These are phyloP conservation scores for Phragmatobia fuliginosa DNA, from an alignment of 2,888 invertebrate genomes.

Conservation along the genomic window DNA sequence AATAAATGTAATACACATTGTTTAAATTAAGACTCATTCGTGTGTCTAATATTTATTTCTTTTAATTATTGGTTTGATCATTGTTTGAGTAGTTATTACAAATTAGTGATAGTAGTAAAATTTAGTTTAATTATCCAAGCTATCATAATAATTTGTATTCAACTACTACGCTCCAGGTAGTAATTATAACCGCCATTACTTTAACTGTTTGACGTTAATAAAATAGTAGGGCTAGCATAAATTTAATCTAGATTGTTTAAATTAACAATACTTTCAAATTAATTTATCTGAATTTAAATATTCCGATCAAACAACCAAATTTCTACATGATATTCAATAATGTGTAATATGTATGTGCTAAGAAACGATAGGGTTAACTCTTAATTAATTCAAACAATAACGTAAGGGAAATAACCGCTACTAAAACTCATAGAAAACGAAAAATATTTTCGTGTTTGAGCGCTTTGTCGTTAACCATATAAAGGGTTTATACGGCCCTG, in stretches of 20 bases:
- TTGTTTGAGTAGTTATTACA: no score
- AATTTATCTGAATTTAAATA: not conserved
- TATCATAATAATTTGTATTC: no score
- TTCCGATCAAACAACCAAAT: not conserved
- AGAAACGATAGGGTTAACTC: not conserved
- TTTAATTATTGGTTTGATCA: not conserved
- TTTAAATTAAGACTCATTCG: not conserved
- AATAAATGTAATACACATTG: no score
- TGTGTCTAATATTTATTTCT: not conserved
- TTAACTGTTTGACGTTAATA: no score
- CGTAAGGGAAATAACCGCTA: not conserved
- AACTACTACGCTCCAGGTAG: no score
- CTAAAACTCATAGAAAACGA: not conserved
- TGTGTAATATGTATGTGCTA: not conserved
- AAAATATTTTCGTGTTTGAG: not conserved
- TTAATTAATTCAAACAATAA: not conserved
- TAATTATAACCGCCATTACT: no score
- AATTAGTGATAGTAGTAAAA: not conserved
- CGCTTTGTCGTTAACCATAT: slow-evolving; percentile 36
- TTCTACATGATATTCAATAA: not conserved
- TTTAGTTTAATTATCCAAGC: not conserved
- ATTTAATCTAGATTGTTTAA: not conserved
- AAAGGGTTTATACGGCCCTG: slow-evolving; percentile 46
- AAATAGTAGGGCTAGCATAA: no score
- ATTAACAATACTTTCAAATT: not conserved